Evolutionary conservation across 1,140 invertebrate species (phyloP).

Genomic region (Formica selysi): DNA sequence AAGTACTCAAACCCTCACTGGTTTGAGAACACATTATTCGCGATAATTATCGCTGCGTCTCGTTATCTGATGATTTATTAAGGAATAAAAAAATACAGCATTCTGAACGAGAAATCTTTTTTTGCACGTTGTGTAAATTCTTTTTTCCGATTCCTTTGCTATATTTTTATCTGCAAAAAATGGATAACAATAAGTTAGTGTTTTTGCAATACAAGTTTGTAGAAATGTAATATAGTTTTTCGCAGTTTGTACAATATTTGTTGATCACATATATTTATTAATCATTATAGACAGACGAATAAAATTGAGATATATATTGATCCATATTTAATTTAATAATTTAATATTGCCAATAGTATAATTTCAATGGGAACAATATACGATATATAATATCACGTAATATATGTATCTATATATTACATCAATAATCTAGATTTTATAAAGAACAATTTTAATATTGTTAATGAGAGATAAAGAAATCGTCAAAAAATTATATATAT

Average conservation of each 20-base stretch:
- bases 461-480: neutral
- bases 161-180: neutral
- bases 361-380: neutral
- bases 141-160: neutral
- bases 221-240: neutral
- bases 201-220: neutral
- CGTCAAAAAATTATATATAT: slow-evolving; percentile 3
- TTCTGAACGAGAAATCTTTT: neutral
- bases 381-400: neutral
- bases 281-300: slow-evolving; percentile 1
- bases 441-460: neutral
- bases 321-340: slow-evolving; percentile 6
- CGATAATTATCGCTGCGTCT: slow-evolving; percentile 46
- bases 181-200: neutral
- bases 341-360: neutral
- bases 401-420: neutral
- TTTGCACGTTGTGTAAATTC: neutral
- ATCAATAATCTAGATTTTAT: neutral
- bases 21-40: slow-evolving; percentile 34
- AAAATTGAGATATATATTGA: neutral
- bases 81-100: neutral
- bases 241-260: too few relatives aligned
- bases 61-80: slow-evolving; percentile 23
- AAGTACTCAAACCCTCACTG: slow-evolving; percentile 44
- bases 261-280: neutral